These are phyloP conservation scores for Pteropus rufus DNA, from an alignment of 2,797 vertebrate species.

Conservation along the genomic window DNA sequence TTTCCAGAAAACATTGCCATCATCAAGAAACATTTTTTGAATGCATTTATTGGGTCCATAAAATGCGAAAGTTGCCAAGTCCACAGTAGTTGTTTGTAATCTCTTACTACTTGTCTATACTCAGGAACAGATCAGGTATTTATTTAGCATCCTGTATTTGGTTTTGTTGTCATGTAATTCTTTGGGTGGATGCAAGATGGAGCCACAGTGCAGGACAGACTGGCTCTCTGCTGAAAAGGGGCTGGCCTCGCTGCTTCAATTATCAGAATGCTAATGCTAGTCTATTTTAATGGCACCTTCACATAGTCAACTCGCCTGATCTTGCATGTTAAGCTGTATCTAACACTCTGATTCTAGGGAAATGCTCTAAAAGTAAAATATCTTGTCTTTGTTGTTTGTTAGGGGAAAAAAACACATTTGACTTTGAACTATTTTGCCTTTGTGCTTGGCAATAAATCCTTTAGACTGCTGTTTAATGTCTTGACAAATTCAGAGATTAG, in stretches of 20 bases:
- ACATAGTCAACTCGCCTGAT: neutral
- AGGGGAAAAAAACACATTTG: neutral
- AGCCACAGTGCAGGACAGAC: neutral
- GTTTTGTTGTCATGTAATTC: neutral
- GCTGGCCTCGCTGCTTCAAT: neutral
- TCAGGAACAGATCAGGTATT: neutral
- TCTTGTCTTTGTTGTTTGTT: neutral
- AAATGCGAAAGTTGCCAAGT: neutral
- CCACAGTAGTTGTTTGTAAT: neutral
- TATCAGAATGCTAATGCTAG: neutral
- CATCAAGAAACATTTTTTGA: neutral
- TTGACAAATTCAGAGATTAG: conserved; percentile 17
- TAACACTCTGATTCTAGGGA: neutral
- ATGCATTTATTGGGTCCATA: neutral
- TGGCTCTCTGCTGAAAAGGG: neutral
- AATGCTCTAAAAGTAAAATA: neutral
- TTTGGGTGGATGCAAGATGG: neutral
- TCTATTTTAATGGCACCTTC: neutral
- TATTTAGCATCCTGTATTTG: neutral
- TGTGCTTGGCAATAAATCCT: conserved; percentile 11
- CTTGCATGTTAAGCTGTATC: neutral
- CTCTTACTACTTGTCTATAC: neutral
- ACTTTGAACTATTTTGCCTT: conserved; percentile 9
- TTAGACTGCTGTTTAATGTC: neutral
- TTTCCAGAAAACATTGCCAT: neutral